Base-by-base conservation (phyloP, 2,888 invertebrate genomes). In the Branchellion lobata region DNA sequence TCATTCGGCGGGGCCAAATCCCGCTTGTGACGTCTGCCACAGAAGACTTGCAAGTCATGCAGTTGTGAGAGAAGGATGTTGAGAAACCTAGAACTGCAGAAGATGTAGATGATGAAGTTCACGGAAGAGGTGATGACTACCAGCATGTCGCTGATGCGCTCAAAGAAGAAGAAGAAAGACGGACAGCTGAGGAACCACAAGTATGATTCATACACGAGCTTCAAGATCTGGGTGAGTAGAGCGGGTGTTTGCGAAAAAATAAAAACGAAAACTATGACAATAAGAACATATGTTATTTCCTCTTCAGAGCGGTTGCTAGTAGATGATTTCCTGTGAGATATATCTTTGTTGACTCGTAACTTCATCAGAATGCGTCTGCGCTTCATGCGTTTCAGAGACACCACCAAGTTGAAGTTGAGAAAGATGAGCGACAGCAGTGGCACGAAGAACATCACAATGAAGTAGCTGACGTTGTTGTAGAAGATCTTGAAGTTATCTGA, bases 81-180 rank as follows among this genome's bases (percentile, higher is more conserved):
- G 31, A 81, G 24, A 71, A 82, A 82, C 31, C 71, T 78, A 5
- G 72, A 73, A 68, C 81, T 81, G 74, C 82, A 82, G 76, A 82
- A 82, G 72, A 81, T 82, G 78, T 82, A 82, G 72, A 82, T 82
- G 77, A 82, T 72, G 61, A 82, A 82, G 74, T 82, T 82, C 47
- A 82, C 68, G n/a, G 81, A 81, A n/a, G 81, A 80, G 65, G 82
- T 82, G 21, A 72, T 57, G 3, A 82, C 82, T 21, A 82, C 79
- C 68, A 82, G 69, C 51, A 82, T 34, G 76, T 82, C 82, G 65
- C 82, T 82, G 79, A 82, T 79, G 31, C 82, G 79, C 29, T 82
- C 82, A 72, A 82, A 81, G 80, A 69, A 82, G 79, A 82, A 82
- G 80, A 79, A 80, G 51, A 79, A 33, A 14, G 40, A 74, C 18